A percentile compares a stretch with the other conserved stretches of the same genome.
Evolutionary conservation across 2,113 vertebrate genomes (phyloP).

Genomic region (Zapornia atra): DNA sequence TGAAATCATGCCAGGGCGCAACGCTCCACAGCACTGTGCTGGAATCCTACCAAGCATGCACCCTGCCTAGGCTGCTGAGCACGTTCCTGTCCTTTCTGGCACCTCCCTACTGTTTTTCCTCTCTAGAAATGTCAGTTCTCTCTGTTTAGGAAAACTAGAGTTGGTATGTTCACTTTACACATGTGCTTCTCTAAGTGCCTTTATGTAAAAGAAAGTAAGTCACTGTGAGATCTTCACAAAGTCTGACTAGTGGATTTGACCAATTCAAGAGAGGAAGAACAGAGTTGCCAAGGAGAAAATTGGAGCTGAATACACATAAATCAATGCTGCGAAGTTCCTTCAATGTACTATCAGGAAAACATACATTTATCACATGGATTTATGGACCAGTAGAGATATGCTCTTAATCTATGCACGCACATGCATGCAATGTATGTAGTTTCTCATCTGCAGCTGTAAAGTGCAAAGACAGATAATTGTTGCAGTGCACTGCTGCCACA

Average conservation of each 20-base stretch:
- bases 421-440: background rate
- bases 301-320: background rate
- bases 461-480: background rate
- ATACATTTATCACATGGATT: background rate
- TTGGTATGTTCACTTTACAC: background rate
- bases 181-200: background rate
- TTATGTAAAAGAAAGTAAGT: background rate
- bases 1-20: fast-evolving
- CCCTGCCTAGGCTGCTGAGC: background rate
- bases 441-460: background rate
- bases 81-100: background rate
- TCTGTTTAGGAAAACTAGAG: background rate
- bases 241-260: background rate
- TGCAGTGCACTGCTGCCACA: background rate
- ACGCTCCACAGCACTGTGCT: fast-evolving
- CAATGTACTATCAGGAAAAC: background rate
- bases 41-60: background rate
- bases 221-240: background rate
- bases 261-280: background rate
- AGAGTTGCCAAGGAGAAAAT: background rate
- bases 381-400: background rate
- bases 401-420: background rate
- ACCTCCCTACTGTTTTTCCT: background rate
- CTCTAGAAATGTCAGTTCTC: background rate
- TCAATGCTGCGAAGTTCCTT: background rate